phyloP scores from a whole-genome alignment of 2,888 invertebrate species.

The Rhagophthalmus giganteus region DNA sequence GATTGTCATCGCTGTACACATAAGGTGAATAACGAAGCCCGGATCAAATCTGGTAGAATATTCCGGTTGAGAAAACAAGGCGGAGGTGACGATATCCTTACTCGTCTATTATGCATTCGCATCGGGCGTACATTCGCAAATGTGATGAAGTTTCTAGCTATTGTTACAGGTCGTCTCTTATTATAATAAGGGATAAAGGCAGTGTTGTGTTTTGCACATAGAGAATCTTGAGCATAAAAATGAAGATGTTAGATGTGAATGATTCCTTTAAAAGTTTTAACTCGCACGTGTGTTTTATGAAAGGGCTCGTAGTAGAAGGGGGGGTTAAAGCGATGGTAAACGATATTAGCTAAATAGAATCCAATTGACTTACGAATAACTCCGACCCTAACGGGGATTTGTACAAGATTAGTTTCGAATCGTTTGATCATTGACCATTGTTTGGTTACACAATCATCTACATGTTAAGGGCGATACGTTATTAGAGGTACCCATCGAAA shows the following conservation, averaged over 20 bases:
- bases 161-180: slow-evolving; percentile 10
- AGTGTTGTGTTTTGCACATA: slow-evolving; percentile 8
- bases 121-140: slow-evolving; percentile 35
- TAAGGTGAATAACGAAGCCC: slow-evolving; percentile 47
- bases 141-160: slow-evolving; percentile 35
- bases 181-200: slow-evolving; percentile 13
- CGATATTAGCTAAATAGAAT: slow-evolving; percentile 39
- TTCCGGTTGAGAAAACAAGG: slow-evolving; percentile 40
- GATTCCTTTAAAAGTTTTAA: slow-evolving; percentile 5
- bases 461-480: too few species aligned
- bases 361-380: slow-evolving; percentile 39
- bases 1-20: slow-evolving; percentile 33
- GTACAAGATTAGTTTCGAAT: slow-evolving; percentile 32
- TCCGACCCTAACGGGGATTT: slow-evolving; percentile 32
- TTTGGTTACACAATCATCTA: slow-evolving; percentile 22
- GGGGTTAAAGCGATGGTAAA: slow-evolving; percentile 21
- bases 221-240: too few species aligned
- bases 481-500: too few species aligned
- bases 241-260: slow-evolving; percentile 10
- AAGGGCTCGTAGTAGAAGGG: slow-evolving; percentile 2
- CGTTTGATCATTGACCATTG: slow-evolving; percentile 29
- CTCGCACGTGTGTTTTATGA: slow-evolving; percentile 6
- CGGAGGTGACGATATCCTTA: slow-evolving; percentile 46
- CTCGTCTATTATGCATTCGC: slow-evolving; percentile 33
- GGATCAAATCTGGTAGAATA: slow-evolving; percentile 47